Conservation (phyloP, 2,797 vertebrate genomes). For the Phaenicophaeus curvirostris region DNA sequence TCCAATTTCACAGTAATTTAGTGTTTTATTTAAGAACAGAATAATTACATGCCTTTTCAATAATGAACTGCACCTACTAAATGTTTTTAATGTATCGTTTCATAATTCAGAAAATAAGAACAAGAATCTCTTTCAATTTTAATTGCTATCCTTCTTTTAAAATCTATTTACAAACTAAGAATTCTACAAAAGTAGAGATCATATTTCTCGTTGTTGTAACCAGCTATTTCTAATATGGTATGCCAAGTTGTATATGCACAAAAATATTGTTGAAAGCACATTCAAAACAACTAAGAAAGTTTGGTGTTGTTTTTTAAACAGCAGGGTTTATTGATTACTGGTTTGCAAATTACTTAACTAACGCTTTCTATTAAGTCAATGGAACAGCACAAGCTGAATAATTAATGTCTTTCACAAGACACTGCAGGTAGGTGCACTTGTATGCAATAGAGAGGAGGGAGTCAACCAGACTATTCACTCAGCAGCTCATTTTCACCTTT, state of each 20-base stretch:
- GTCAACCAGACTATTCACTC: neutral
- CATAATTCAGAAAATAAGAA: neutral
- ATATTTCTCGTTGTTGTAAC: neutral
- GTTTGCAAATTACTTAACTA: neutral
- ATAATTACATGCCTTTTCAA: constrained; percentile 4
- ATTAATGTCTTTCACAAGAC: neutral
- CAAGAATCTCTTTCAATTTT: neutral
- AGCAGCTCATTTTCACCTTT: neutral
- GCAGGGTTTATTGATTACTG: neutral
- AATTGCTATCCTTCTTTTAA: neutral
- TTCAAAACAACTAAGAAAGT: neutral
- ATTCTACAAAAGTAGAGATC: neutral
- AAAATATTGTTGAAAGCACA: neutral
- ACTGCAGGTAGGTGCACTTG: neutral
- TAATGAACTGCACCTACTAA: neutral
- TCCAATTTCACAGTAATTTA: neutral
- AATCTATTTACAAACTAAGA: neutral
- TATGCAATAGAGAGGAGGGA: neutral
- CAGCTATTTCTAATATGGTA: neutral
- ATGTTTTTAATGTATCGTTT: neutral
- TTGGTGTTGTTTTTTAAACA: neutral
- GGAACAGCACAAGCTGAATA: neutral
- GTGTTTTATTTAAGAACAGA: constrained; percentile 29
- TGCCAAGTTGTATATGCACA: neutral
- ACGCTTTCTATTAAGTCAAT: neutral